These are phyloP conservation scores for Zosterops borbonicus DNA, from an alignment of 2,113 vertebrate species.

Conservation along the genomic window DNA sequence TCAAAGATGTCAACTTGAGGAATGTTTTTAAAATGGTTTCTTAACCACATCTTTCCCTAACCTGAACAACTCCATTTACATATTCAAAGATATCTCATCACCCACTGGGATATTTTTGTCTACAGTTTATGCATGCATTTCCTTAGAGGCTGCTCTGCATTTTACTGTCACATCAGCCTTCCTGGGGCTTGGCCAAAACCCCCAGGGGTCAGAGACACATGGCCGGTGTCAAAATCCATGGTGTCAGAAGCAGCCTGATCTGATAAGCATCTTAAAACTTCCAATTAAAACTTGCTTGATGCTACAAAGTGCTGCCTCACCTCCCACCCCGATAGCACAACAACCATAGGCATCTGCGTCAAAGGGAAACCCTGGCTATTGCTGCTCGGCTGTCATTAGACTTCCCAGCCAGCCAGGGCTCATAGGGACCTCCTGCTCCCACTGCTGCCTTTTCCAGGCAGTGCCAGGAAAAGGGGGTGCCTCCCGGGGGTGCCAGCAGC, in stretches of 20 bases:
- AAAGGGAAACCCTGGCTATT: neutral
- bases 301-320: neutral
- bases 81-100: neutral
- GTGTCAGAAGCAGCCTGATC: neutral
- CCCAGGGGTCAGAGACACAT: neutral
- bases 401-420: neutral
- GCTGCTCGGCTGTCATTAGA: neutral
- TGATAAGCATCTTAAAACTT: neutral
- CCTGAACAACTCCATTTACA: neutral
- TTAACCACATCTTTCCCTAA: neutral
- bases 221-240: neutral
- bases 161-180: neutral
- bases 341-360: neutral
- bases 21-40: neutral
- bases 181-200: neutral
- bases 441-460: neutral
- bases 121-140: neutral
- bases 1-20: neutral
- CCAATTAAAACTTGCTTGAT: neutral
- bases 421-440: fast-evolving
- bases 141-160: neutral
- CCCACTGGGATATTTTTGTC: neutral
- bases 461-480: neutral
- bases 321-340: neutral
- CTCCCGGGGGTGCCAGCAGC: neutral